A percentile compares a stretch with the other conserved stretches of the same genome.
phyloP scores from a whole-genome alignment of 2,888 invertebrate species.

The Chromoteleia sp. region DNA sequence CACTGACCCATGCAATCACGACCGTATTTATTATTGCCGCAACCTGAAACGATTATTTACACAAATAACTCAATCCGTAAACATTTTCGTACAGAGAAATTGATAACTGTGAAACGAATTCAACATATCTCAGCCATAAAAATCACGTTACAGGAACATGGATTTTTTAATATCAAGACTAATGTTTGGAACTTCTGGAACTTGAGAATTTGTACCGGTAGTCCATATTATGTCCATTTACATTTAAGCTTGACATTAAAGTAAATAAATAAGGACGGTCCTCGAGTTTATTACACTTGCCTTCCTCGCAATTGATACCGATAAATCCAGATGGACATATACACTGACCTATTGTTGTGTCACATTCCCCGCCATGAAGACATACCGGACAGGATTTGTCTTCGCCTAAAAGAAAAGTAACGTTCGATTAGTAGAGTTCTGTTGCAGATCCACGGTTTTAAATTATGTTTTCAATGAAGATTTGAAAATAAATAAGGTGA shows the following conservation, averaged over 20 bases:
- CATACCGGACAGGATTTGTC: slow-evolving; percentile 56
- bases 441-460: slow-evolving; percentile 6
- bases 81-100: not conserved
- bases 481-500: no score
- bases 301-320: slow-evolving; percentile 66
- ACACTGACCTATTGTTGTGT: slow-evolving; percentile 63
- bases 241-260: slow-evolving; percentile 10
- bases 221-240: slow-evolving; percentile 12
- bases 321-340: slow-evolving; percentile 67
- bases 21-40: slow-evolving; percentile 70
- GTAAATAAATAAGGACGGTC: slow-evolving; percentile 33
- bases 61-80: slow-evolving; percentile 42
- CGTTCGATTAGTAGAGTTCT: slow-evolving; percentile 26
- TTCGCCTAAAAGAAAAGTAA: slow-evolving; percentile 39
- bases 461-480: not conserved
- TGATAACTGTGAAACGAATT: not conserved
- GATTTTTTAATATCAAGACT: no score
- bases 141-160: no score
- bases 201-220: slow-evolving; percentile 1
- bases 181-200: not conserved
- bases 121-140: not conserved
- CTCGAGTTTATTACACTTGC: slow-evolving; percentile 49
- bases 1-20: slow-evolving; percentile 70
- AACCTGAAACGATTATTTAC: slow-evolving; percentile 63
- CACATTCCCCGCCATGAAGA: slow-evolving; percentile 67